Evolutionary conservation across 2,888 invertebrate genomes (phyloP), one percentile per base, ranked within the genome.

Genomic region (Nomada hirtipes): DNA sequence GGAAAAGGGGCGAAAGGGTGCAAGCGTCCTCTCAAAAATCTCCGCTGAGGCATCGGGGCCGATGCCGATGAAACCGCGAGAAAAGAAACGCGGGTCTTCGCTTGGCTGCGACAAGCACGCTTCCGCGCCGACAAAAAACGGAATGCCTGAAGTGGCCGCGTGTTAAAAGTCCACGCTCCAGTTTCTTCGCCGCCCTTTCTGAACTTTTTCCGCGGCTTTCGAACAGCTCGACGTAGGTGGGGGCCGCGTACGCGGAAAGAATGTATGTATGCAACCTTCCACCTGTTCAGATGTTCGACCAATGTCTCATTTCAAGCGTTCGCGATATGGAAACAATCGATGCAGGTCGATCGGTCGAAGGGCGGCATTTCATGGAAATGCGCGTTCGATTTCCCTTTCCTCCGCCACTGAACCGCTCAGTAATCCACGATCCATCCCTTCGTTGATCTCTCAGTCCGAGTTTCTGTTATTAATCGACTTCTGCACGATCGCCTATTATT

Each of bases 151-250:
- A 79, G 83, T 67, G 63, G 47, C 68, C 55, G 76, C 73, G 82
- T 44, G 83, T 87, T 83, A 79, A 79, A 78, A 76, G 81, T 50
- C 69, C 74, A 68, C 63, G 81, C 78, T 87, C 77, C 83, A 79
- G 72, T 87, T 85, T 87, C 87, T 82, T 72, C 60, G 47, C n/a
- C 36, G 74, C 74, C 65, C 64, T 70, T 78, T 36, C 76, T 69
- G 61, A 53, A 50, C 44, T 65, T 79, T 77, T 75, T 73, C 1
- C 70, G 50, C 47, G 52, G 67, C 61, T 80, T 80, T 85, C 74
- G 63, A 76, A 67, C 68, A 47, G 64, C 20, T 61, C 29, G 68
- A 15, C 23, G 29, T 13, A 20, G 65, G 52, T 50, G 65, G 65
- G 7, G 59, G 44, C 26, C n/a, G 60, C 23, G 67, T 83, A 80